phyloP scores from a whole-genome alignment of 2,888 invertebrate genomes.

The Stomorhina lunata region DNA sequence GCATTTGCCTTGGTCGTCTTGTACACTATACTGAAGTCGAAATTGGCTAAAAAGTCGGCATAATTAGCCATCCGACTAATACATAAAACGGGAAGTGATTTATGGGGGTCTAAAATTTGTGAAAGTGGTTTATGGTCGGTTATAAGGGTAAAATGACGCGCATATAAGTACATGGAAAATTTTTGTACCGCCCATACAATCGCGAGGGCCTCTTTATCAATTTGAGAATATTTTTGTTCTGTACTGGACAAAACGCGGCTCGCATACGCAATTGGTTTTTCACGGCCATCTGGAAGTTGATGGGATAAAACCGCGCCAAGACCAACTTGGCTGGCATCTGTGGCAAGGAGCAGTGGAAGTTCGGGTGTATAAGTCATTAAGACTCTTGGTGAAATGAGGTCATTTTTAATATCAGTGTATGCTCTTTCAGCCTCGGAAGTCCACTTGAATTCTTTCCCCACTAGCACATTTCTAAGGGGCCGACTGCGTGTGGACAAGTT shows the following conservation, averaged over 20 bases:
- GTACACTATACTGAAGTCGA: no score
- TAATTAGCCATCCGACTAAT: no score
- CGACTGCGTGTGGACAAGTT: constrained; percentile 25
- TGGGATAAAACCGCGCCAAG: constrained; percentile 25
- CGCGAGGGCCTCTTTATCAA: no score
- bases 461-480: constrained; percentile 2
- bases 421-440: constrained; percentile 5
- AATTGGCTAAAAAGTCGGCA: no score
- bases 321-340: constrained; percentile 9
- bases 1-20: no score
- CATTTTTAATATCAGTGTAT: constrained; percentile 4
- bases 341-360: constrained; percentile 24
- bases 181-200: no score
- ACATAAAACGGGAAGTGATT: no score
- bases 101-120: no score
- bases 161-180: no score
- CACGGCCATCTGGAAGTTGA: constrained; percentile 1
- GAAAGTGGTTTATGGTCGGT: no score
- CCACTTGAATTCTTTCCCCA: constrained; percentile 1
- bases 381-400: background rate
- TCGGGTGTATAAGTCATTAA: constrained; percentile 6
- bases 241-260: background rate
- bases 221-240: background rate
- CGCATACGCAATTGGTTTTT: constrained; percentile 25
- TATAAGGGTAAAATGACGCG: no score